phyloP scores from a whole-genome alignment of 1,140 invertebrate species.

The Scaptodrosophila lebanonensis region DNA sequence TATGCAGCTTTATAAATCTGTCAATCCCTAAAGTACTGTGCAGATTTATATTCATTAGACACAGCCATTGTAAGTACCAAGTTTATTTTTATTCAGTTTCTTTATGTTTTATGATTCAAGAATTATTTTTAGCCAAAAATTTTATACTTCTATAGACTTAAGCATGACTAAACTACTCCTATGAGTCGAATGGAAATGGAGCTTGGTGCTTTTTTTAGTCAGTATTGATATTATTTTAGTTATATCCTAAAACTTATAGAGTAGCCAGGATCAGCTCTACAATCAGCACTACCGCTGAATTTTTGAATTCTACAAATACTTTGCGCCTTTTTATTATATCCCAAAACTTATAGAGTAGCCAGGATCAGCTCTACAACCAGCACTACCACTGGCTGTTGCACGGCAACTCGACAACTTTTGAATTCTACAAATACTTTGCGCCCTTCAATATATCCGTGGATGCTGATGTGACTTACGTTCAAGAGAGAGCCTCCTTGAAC shows the following conservation, averaged over 20 bases:
- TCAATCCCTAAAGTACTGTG: too few species aligned
- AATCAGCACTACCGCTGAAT: conserved; percentile 63
- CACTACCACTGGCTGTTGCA: conserved; percentile 68
- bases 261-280: conserved; percentile 38
- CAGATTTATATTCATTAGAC: too few species aligned
- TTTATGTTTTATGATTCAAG: too few species aligned
- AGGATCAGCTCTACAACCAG: conserved; percentile 48
- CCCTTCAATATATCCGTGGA: conserved; percentile 57
- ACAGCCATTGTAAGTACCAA: too few species aligned
- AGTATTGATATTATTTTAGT: too few species aligned
- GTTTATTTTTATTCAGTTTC: too few species aligned
- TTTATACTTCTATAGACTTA: too few species aligned
- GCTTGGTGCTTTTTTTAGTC: too few species aligned
- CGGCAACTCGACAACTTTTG: conserved; percentile 2
- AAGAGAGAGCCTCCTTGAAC: not conserved
- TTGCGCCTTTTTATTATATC: not conserved
- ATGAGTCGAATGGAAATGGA: too few species aligned
- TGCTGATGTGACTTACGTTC: conserved; percentile 52
- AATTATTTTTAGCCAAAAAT: too few species aligned
- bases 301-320: conserved; percentile 10
- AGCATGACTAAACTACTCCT: too few species aligned
- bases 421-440: conserved; percentile 34
- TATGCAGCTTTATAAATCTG: too few species aligned
- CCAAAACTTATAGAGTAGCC: conserved; percentile 42
- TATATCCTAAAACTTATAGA: conserved; percentile 32